Base-by-base conservation (phyloP, 2,797 vertebrate genomes). In the Poeciliopsis gracilis region DNA sequence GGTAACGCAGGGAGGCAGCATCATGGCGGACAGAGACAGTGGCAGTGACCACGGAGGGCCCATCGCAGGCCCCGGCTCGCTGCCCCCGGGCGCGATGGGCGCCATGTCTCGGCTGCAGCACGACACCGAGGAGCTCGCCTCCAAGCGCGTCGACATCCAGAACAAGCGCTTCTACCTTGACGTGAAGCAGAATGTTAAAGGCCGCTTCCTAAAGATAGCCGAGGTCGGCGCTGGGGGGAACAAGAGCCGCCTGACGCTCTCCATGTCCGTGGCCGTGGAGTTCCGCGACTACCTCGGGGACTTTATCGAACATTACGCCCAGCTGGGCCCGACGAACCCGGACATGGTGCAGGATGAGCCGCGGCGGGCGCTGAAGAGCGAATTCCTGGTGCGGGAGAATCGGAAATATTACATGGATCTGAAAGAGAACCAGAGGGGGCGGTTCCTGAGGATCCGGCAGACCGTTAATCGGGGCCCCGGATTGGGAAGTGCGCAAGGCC, bases 131-230 rank as follows among this genome's bases (percentile, higher is more conserved):
- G 98, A 99, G 96, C 96, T 99, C 93, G 98, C 98, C 33, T 99
- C 98, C n/a, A 99, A 99, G 95, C 97, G 98, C 80, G 86, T 99
- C 93, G 98, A 99, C 97, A 99, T 99, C 94, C 98, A 99, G 95
- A 99, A 99, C 96, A 99, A 99, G 92, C 98, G 98, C 89, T 99
- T 99, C 94, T 99, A 99, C 95, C 95, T 99, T 91, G 97, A 99
- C 95, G 98, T 99, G 77, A 99, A 99, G 96, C 98, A 99, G 95
- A 99, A 99, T 91, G 97, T 97, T 46, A 99, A 98, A 96, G 98
- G 98, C 96, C 98, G 98, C 95, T 99, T 99, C 96, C 97, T 99
- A 87, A 99, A 99, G 97, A 99, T 99, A 94, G 98, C 98, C 79
- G 98, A 99, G 97, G 98, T 99, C 96, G 98, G 98, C 84, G 98